Evolutionary conservation across 2,888 invertebrate species (phyloP), one percentile per base, ranked within the genome.

Genomic region (Heliothis peltigera): DNA sequence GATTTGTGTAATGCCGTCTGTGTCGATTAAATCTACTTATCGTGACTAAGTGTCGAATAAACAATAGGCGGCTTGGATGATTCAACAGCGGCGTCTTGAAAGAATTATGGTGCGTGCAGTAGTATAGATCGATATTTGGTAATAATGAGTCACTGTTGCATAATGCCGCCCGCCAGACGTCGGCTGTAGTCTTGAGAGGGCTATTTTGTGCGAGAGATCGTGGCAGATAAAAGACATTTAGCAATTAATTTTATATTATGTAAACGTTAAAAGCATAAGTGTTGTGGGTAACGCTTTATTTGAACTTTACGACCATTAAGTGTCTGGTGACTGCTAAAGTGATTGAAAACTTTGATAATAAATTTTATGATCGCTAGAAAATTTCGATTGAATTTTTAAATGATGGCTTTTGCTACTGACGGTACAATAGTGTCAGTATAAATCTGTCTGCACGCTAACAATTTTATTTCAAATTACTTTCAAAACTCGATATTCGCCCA

Each of bases 121-220:
- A 79, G 80, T 81, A 74, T 77, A 73, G 76, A 81, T 77, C 77
- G 82, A 83, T 84, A 88, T 88, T 89, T 84, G 84, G 85, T 83
- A 85, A 88, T 87, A 87, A 88, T 90, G 86, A 91, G 78, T 90
- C 89, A 89, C 75, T 70, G 68, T 90, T 89, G 85, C 85, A 81
- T 87, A 90, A 90, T 79, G 48, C 69, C 60, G 70, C 83, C 77
- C 81, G 83, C 78, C 83, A 84, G 85, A 82, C 84, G 74, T 53
- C 74, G 72, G 74, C 73, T 79, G 76, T 77, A 77, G 71, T 80
- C 77, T 83, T 83, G 77, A 85, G 81, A 83, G 81, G 77, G 76
- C 73, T 79, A 81, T 81, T 83, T 82, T 75, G 75, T 70, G 61
- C 57, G 44, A 71, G 74, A 79, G 77, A 83, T 82, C 73, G 78